Evolutionary conservation across 1,140 invertebrate species (phyloP).

Genomic region (Bathynomus jamesi): DNA sequence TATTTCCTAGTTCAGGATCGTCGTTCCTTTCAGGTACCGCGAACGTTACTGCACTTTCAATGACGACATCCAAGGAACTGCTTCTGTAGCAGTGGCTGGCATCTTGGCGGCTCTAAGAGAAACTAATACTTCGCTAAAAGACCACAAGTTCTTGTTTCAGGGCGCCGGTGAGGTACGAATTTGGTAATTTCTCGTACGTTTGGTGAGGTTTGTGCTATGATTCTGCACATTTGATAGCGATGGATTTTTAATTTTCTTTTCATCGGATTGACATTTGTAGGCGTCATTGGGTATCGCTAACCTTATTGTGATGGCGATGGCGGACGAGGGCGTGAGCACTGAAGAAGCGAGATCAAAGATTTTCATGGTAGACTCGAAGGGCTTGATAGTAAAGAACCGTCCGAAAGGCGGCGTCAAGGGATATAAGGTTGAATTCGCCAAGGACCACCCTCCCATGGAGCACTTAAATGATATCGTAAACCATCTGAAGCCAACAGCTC

Average conservation of each 20-base stretch:
- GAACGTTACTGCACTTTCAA: conserved; percentile 89
- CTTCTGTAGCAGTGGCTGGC: conserved; percentile 83
- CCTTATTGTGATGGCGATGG: conserved; percentile 75
- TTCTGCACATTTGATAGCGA: no score
- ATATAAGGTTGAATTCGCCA: conserved; percentile 73
- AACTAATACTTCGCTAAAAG: conserved; percentile 65
- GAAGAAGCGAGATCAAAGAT: conserved; percentile 72
- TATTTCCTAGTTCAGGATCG: no score
- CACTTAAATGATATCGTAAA: conserved; percentile 68
- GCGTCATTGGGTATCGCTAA: conserved; percentile 83
- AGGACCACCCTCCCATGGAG: conserved; percentile 67
- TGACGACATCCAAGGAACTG: conserved; percentile 95
- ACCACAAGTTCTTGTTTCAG: conserved; percentile 80
- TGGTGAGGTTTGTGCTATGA: neutral
- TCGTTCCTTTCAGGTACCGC: conserved; percentile 71
- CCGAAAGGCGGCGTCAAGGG: conserved; percentile 61
- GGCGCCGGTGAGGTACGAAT: conserved; percentile 87
- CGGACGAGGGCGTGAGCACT: conserved; percentile 62
- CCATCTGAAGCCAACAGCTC: conserved; percentile 69
- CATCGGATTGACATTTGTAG: no score
- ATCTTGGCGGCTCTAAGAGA: conserved; percentile 71
- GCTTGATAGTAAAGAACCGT: conserved; percentile 67
- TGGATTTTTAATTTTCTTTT: no score
- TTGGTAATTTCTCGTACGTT: conserved; percentile 1
- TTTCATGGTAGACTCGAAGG: conserved; percentile 66